Evolutionary conservation across 2,888 invertebrate genomes (phyloP).

Genomic region (Labia minor): DNA sequence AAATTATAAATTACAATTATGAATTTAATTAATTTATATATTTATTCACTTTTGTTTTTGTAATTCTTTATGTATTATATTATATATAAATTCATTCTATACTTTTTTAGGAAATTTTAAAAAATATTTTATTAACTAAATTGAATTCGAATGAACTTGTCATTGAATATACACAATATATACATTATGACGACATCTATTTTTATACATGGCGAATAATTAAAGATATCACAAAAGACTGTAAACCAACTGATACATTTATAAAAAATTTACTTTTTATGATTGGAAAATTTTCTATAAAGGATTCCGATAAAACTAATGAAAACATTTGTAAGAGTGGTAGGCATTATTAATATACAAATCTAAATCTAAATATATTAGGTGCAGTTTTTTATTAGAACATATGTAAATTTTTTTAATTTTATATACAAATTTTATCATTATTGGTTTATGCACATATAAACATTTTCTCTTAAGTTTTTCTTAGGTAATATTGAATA

Average conservation of each 20-base stretch:
- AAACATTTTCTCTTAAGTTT: too few species aligned
- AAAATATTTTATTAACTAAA: background rate
- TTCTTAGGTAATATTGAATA: too few species aligned
- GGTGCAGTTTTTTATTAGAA: too few species aligned
- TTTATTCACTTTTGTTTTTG: too few species aligned
- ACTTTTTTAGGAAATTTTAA: background rate
- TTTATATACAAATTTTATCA: background rate
- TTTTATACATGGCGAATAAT: slow-evolving; percentile 57
- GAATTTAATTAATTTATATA: background rate
- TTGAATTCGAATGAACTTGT: slow-evolving; percentile 39
- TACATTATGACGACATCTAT: slow-evolving; percentile 62
- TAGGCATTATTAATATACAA: too few species aligned
- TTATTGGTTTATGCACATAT: background rate
- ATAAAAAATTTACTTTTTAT: slow-evolving; percentile 54
- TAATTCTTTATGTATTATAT: too few species aligned
- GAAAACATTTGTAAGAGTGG: background rate
- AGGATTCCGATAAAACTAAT: background rate
- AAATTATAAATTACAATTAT: background rate
- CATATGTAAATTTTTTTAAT: background rate
- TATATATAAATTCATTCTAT: too few species aligned
- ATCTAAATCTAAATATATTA: too few species aligned
- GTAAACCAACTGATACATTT: slow-evolving; percentile 44
- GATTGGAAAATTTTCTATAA: slow-evolving; percentile 43
- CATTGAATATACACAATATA: slow-evolving; percentile 60
- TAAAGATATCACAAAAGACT: slow-evolving; percentile 45